Base-by-base conservation (phyloP, 2,888 invertebrate species). In the Drosophila phalerata region DNA sequence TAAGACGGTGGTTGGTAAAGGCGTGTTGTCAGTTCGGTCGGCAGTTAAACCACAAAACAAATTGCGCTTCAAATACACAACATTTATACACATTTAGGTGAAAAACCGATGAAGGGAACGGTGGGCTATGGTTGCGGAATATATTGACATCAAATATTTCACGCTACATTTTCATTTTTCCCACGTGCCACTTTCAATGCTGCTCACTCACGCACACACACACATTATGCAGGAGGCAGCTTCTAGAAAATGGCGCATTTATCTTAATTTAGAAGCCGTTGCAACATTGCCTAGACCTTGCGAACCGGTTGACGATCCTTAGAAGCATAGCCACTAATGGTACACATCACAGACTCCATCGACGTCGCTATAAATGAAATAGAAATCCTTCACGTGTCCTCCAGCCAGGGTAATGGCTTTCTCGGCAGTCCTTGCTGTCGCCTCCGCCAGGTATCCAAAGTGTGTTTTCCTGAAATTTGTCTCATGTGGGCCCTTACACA, bases 371-470 rank as follows among this genome's bases (percentile, higher is more conserved):
- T 66, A 74, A 78, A 77, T 78, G 76, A 86, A 88, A 88, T 86
- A 81, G 53, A 73, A 78, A 83, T 84, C 78, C 88, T 85, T 86
- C 75, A 78, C 84, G 70, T 73, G 81, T 83, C 88, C 88, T n/a
- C 28, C 38, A 32, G 60, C 57, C 56, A 51, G 52, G 73, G 62
- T 65, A 69, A 81, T 85, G 67, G 69, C 73, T 67, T 83, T 72
- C 74, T 55, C 45, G 64, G 60, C 55, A 69, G 61, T 49, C 38
- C 40, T 13, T n/a, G 6, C 28, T 28, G 28, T 17, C 48, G 32
- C 8, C 28, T 37, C 60, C 52, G 56, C 47, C 52, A 34, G 62
- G 57, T 57, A 52, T 57, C 63, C 57, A 28, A 63, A 69, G 63
- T 64, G 57, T 80, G 58, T 77, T 88, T 80, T 71, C 81, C 75